Conservation (phyloP, 2,888 invertebrate species). For the Callyntrura sp. region DNA sequence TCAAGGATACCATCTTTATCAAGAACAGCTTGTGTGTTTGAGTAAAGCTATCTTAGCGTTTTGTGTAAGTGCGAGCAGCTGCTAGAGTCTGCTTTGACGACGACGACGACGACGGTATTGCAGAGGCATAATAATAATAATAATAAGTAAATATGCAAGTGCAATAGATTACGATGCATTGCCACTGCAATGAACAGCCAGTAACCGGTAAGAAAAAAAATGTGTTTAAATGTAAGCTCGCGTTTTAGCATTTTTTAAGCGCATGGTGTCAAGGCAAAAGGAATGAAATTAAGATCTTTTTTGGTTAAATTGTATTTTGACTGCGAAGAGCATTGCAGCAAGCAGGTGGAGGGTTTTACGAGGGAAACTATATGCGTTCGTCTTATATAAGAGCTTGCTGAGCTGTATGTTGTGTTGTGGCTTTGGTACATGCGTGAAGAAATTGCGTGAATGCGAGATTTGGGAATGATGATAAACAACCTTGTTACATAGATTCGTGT, state of each 20-base stretch:
- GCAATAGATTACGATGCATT: not conserved
- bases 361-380: too few species aligned
- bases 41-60: not conserved
- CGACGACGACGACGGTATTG: not conserved
- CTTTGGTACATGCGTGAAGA: conserved; percentile 37
- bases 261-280: conserved; percentile 13
- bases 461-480: conserved; percentile 19
- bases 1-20: conserved; percentile 20
- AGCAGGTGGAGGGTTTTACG: not conserved
- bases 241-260: not conserved
- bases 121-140: not conserved
- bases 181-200: not conserved
- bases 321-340: not conserved
- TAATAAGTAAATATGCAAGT: conserved; percentile 33
- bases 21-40: not conserved
- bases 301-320: not conserved
- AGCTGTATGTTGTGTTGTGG: too few species aligned
- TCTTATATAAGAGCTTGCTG: not conserved
- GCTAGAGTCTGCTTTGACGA: not conserved
- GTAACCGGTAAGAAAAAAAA: not conserved
- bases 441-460: not conserved
- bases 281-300: not conserved
- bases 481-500: conserved; percentile 13
- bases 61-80: too few species aligned
- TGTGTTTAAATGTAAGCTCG: not conserved